phyloP scores from a whole-genome alignment of 2,888 invertebrate genomes.

The Pseudoips prasinana region DNA sequence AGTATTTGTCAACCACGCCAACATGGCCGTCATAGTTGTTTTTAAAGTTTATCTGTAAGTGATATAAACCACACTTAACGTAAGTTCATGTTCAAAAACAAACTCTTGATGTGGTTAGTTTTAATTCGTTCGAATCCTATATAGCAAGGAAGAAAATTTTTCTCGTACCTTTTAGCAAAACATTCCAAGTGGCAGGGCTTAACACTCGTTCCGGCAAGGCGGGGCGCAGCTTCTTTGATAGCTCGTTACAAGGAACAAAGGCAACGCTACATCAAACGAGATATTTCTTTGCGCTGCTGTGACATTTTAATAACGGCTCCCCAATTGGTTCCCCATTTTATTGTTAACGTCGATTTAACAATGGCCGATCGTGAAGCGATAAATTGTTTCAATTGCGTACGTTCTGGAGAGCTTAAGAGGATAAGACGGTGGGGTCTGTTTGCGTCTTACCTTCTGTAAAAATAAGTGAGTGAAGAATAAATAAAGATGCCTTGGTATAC shows the following conservation, averaged over 20 bases:
- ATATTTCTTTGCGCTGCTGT: constrained; percentile 56
- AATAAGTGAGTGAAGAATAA: too few relatives aligned
- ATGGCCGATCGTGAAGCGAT: constrained; percentile 31
- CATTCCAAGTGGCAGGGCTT: constrained; percentile 42
- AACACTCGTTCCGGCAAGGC: constrained; percentile 50
- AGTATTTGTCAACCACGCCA: too few relatives aligned
- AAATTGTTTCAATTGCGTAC: constrained; percentile 34
- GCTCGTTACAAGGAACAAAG: constrained; percentile 69
- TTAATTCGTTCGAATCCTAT: constrained; percentile 13
- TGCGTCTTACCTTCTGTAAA: too few relatives aligned
- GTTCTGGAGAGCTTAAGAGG: constrained; percentile 7
- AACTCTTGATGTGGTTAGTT: too few relatives aligned
- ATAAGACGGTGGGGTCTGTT: neutral
- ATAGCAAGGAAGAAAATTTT: constrained; percentile 29
- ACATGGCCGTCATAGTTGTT: too few relatives aligned
- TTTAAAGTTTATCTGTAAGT: too few relatives aligned
- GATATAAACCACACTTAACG: too few relatives aligned
- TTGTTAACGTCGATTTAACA: constrained; percentile 49
- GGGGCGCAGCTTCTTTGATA: constrained; percentile 43
- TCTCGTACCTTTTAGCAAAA: constrained; percentile 45
- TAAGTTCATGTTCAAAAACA: too few relatives aligned
- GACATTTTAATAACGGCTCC: constrained; percentile 57
- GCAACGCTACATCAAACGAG: constrained; percentile 61
- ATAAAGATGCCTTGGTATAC: too few relatives aligned
- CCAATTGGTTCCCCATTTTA: constrained; percentile 53